Base-by-base conservation (phyloP, 2,797 vertebrate genomes). In the Muscicapa comitata region DNA sequence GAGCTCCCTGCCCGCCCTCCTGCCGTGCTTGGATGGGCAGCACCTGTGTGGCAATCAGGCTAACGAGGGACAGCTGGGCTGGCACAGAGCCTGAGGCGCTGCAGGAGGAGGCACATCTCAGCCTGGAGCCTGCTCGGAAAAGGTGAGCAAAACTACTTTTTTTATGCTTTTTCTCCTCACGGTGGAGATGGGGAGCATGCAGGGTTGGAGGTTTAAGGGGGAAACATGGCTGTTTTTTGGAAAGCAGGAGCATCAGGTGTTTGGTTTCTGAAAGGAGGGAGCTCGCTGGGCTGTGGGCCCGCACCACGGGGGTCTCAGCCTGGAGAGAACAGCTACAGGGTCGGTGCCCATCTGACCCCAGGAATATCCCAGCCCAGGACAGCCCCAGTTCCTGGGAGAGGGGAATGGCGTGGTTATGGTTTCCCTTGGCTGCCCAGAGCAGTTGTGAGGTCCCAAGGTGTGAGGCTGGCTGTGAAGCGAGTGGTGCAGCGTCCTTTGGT, bases 391-490 rank as follows among this genome's bases (percentile, higher is more conserved):
- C 48, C 50, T 8, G 11, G 20, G 10, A 7, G 63, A 33, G 5
- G 40, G 26, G 15, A 66, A 8, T 8, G 4, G 3, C 1, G 7
- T 13, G 9, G 9, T 20, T 14, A 5, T 19, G 16, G 23, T 11
- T 25, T 31, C 5, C 9, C 2, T 0, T 17, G 23, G 47, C 63
- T 17, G 16, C 21, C 15, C 21, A 14, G 9, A 61, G 50, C 1
- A 9, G 2, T 9, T 28, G 6, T 0, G 23, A 11, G 29, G 25
- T 43, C 38, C 48, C 0, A 0, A 0, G 2, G 15, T 20, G 53
- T 24, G 53, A 55, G 10, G n/a, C 11, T 45, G 45, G 9, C 2
- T 19, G 3, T 28, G 9, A 7, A 43, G 2, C 2, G 3, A 15
- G 11, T 5, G 33, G 2, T 7, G 10, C 35, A 37, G 31, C 13